Evolutionary conservation across 2,113 vertebrate genomes (phyloP).

Genomic region (Ceyx margarethae): DNA sequence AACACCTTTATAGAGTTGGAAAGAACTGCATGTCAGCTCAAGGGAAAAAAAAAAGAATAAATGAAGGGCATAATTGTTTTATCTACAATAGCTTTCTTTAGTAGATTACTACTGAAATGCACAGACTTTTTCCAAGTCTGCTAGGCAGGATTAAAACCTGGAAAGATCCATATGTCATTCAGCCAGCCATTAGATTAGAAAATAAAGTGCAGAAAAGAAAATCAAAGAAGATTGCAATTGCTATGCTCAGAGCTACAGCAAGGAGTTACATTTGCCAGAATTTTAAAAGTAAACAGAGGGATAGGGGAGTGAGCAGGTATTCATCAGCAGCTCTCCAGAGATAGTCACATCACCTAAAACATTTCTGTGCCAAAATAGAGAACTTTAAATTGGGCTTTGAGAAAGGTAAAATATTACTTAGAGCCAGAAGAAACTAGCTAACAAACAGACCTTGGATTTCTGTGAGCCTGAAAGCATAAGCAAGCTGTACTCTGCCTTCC

Average conservation of each 20-base stretch:
- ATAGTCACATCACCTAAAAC: background rate
- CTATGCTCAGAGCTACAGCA: background rate
- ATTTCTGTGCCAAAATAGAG: background rate
- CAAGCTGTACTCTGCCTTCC: background rate
- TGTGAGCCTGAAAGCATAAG: background rate
- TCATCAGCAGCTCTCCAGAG: background rate
- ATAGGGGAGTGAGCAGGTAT: background rate
- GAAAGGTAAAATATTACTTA: background rate
- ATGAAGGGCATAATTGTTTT: slow-evolving; percentile 64
- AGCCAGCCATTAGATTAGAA: slow-evolving; percentile 13
- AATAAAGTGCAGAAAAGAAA: slow-evolving; percentile 28
- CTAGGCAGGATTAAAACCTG: slow-evolving; percentile 38
- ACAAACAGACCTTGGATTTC: background rate
- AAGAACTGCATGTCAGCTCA: slow-evolving; percentile 52
- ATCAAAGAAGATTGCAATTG: background rate
- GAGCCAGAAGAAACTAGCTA: background rate
- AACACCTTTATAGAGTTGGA: slow-evolving; percentile 64
- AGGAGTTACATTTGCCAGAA: background rate
- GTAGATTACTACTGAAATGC: slow-evolving; percentile 46
- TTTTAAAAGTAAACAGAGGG: background rate
- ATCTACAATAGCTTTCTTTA: slow-evolving; percentile 58
- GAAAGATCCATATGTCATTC: slow-evolving; percentile 34
- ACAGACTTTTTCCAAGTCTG: background rate
- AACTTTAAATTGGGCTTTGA: background rate
- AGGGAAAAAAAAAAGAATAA: slow-evolving; percentile 46